phyloP scores from a whole-genome alignment of 2,888 invertebrate species.

The Acholoe squamosa region DNA sequence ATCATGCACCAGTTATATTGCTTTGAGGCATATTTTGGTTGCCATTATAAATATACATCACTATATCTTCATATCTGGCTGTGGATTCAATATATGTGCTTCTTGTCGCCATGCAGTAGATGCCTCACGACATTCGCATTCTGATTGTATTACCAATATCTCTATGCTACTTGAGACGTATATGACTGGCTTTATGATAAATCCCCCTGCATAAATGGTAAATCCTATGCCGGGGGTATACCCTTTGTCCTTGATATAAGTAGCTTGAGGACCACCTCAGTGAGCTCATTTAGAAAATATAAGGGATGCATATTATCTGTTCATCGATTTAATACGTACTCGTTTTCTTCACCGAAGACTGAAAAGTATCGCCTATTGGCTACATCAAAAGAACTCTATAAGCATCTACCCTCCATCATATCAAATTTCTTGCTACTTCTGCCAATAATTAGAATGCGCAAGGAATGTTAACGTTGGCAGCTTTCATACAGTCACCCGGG shows the following conservation, averaged over 20 bases:
- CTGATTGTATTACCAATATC: slow-evolving; percentile 3
- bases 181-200: neutral
- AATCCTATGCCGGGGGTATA: neutral
- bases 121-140: slow-evolving; percentile 20
- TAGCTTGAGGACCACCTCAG: neutral
- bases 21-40: slow-evolving; percentile 36
- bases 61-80: slow-evolving; percentile 25
- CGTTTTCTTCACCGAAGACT: neutral
- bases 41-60: neutral
- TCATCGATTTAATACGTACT: too few relatives aligned
- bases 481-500: slow-evolving; percentile 14
- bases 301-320: neutral
- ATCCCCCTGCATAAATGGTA: neutral
- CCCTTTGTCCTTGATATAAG: neutral
- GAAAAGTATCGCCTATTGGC: neutral
- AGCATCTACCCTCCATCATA: neutral
- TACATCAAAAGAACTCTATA: neutral
- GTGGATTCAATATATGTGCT: slow-evolving; percentile 40
- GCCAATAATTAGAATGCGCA: slow-evolving; percentile 33
- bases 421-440: neutral
- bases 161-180: neutral
- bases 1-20: slow-evolving; percentile 36
- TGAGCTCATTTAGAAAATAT: neutral
- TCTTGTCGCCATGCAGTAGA: slow-evolving; percentile 36
- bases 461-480: slow-evolving; percentile 37